Evolutionary conservation across 2,113 vertebrate genomes (phyloP).

Genomic region (Pithys albifrons): DNA sequence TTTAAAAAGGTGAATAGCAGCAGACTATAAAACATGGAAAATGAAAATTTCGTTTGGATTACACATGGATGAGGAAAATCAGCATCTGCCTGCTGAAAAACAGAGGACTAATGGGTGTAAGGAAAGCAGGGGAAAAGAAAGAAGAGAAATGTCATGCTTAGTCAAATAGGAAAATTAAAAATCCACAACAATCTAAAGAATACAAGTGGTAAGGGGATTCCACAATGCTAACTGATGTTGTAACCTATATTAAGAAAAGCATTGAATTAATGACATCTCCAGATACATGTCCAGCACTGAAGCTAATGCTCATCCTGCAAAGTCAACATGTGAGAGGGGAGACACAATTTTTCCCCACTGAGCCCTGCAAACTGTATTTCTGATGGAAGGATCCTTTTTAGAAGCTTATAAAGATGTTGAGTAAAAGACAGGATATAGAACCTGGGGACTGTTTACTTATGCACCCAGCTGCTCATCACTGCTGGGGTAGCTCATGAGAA

Average conservation of each 20-base stretch:
- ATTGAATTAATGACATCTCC: neutral
- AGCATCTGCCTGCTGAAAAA: conserved; percentile 54
- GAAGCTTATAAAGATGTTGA: neutral
- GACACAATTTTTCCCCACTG: neutral
- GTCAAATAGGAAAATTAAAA: neutral
- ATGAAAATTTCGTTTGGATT: conserved; percentile 62
- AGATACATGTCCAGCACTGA: neutral
- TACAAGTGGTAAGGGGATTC: neutral
- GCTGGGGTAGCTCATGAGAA: conserved; percentile 13
- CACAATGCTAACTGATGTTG: neutral
- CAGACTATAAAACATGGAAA: conserved; percentile 55
- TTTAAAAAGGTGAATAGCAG: conserved; percentile 63
- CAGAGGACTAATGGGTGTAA: neutral
- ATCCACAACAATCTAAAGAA: neutral
- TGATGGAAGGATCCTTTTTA: neutral
- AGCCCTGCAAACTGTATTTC: neutral
- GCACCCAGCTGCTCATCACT: conserved; percentile 6
- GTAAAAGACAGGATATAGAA: neutral
- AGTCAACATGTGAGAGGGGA: neutral
- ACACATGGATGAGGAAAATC: conserved; percentile 62
- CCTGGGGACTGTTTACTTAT: conserved; percentile 32
- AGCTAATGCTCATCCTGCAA: neutral
- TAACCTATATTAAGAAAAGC: neutral
- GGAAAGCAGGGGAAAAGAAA: neutral
- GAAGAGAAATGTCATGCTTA: neutral